A percentile compares a stretch with the other conserved stretches of the same genome.
Evolutionary conservation across 92 coral and sea anemone genomes (phyloP).

Genomic region (Phenganax marumi): DNA sequence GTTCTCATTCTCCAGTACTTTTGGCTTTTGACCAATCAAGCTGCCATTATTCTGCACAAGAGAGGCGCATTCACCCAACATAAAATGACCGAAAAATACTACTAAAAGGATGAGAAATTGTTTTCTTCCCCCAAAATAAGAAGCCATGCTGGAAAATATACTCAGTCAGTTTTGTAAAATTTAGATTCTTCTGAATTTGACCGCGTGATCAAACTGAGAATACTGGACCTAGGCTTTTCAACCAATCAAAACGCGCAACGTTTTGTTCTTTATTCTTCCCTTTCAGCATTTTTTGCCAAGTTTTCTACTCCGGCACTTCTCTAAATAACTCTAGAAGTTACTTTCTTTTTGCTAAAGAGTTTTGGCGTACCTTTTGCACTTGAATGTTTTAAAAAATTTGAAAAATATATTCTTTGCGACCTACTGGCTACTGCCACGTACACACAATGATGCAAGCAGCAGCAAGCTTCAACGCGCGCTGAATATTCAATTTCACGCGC

Average conservation of each 20-base stretch:
- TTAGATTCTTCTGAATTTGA: neutral
- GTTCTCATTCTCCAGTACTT: neutral
- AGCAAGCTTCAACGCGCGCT: too few relatives aligned
- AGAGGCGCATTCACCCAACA: neutral
- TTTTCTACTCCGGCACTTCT: neutral
- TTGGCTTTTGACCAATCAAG: neutral
- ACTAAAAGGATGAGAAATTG: neutral
- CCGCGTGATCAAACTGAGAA: neutral
- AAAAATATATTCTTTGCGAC: too few relatives aligned
- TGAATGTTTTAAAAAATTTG: too few relatives aligned
- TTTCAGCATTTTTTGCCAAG: neutral
- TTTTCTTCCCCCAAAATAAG: neutral
- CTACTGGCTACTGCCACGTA: too few relatives aligned
- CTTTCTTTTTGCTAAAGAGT: neutral
- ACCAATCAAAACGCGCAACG: constrained; percentile 22
- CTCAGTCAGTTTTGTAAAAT: neutral
- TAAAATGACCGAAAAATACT: neutral
- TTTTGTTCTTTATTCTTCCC: neutral
- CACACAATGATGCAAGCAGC: too few relatives aligned
- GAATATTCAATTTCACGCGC: too few relatives aligned
- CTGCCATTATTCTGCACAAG: neutral
- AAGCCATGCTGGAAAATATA: constrained; percentile 17
- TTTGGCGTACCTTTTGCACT: too few relatives aligned
- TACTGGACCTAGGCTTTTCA: neutral
- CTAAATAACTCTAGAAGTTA: neutral